These are phyloP conservation scores for Hedya salicella DNA, from an alignment of 2,888 invertebrate species.

Conservation along the genomic window DNA sequence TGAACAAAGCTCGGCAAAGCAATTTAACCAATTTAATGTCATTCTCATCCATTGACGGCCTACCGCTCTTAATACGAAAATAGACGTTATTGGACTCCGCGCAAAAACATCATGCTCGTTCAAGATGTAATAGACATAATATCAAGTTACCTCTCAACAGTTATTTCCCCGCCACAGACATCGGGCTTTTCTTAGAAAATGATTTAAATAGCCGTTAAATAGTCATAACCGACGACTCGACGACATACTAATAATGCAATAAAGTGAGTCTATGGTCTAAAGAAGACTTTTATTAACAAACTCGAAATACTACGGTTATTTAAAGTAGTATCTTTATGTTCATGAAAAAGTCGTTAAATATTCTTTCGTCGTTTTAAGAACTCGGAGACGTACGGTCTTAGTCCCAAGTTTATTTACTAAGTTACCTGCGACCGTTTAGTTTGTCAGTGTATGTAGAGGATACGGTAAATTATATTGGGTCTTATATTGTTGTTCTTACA, in stretches of 20 bases:
- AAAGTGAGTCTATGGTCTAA: constrained; percentile 62
- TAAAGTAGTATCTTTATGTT: constrained; percentile 41
- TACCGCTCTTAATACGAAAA: constrained; percentile 81
- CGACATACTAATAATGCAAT: constrained; percentile 72
- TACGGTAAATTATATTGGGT: constrained; percentile 27
- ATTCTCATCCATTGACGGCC: constrained; percentile 79
- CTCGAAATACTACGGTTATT: constrained; percentile 45
- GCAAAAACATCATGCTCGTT: constrained; percentile 58
- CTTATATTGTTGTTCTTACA: background rate
- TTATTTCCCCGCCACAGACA: constrained; percentile 43
- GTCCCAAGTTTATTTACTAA: constrained; percentile 36
- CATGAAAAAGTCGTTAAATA: constrained; percentile 43
- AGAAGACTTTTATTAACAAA: constrained; percentile 58
- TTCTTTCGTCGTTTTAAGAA: constrained; percentile 38
- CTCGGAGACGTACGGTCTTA: constrained; percentile 25
- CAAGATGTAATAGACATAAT: background rate
- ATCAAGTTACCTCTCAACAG: constrained; percentile 25
- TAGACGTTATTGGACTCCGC: constrained; percentile 72
- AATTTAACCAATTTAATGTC: constrained; percentile 84
- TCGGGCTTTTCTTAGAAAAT: constrained; percentile 67
- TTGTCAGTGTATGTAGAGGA: constrained; percentile 23
- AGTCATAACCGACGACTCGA: constrained; percentile 64
- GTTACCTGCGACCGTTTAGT: constrained; percentile 40
- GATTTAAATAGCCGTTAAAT: constrained; percentile 72
- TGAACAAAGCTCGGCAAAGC: constrained; percentile 75